A percentile compares a stretch with the other conserved stretches of the same genome.
Conservation (phyloP, 2,888 invertebrate species). For the Plusia festucae region DNA sequence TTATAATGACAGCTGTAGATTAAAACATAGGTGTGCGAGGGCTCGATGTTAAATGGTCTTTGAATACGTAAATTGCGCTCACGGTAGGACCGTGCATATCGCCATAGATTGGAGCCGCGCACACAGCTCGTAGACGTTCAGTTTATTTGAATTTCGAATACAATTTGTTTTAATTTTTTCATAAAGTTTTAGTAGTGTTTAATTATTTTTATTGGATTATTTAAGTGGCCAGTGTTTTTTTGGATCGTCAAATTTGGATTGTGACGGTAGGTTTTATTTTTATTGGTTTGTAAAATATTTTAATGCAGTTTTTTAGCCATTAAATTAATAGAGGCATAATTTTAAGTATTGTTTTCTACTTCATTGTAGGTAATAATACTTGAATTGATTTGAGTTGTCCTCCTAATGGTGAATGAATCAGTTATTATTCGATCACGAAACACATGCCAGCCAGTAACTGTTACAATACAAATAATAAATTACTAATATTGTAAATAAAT, state of each 20-base stretch:
- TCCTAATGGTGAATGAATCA: slow-evolving; percentile 29
- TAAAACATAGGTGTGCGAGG: slow-evolving; percentile 50
- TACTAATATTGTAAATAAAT: slow-evolving; percentile 6
- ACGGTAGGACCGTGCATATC: slow-evolving; percentile 72
- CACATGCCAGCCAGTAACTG: slow-evolving; percentile 12
- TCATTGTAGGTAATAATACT: slow-evolving; percentile 15
- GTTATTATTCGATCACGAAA: slow-evolving; percentile 30
- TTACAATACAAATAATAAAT: slow-evolving; percentile 8
- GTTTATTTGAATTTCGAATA: slow-evolving; percentile 58
- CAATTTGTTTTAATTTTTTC: slow-evolving; percentile 47
- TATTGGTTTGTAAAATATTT: slow-evolving; percentile 3
- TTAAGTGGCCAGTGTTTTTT: slow-evolving; percentile 51
- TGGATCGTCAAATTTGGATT: slow-evolving; percentile 41
- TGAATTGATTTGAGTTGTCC: slow-evolving; percentile 17
- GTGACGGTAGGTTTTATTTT: slow-evolving; percentile 53
- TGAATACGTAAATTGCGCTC: slow-evolving; percentile 76
- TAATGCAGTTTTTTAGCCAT: background rate
- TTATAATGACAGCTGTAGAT: slow-evolving; percentile 50
- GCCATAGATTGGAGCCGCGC: slow-evolving; percentile 77
- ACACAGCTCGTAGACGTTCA: slow-evolving; percentile 69
- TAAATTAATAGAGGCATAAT: background rate
- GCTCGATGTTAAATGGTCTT: slow-evolving; percentile 68
- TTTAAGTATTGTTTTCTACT: slow-evolving; percentile 16
- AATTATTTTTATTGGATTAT: slow-evolving; percentile 41
- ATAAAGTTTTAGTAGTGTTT: slow-evolving; percentile 20